Conservation (phyloP, 2,888 invertebrate species). For the Epicampocera succincta region DNA sequence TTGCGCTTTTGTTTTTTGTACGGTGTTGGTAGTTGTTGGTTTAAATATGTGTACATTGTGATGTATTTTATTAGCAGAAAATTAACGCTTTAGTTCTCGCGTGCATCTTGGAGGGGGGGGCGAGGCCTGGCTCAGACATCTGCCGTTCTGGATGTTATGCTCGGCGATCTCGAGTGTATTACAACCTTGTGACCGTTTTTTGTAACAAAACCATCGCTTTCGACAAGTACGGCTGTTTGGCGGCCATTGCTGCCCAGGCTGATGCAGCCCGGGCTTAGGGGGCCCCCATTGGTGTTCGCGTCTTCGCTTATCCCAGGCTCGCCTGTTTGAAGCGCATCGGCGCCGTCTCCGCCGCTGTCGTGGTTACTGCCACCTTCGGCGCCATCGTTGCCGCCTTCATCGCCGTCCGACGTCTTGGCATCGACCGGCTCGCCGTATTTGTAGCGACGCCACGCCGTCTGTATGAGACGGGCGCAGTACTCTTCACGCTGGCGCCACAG, state of each 20-base stretch:
- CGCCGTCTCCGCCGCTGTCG: conserved; percentile 36
- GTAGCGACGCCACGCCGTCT: conserved; percentile 93
- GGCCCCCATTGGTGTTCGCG: conserved; percentile 69
- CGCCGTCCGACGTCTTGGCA: conserved; percentile 81
- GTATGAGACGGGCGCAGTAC: conserved; percentile 97
- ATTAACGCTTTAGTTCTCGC: conserved; percentile 79
- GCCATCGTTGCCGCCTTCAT: conserved; percentile 77
- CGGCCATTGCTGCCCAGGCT: conserved; percentile 81
- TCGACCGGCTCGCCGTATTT: conserved; percentile 76
- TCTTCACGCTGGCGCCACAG: conserved; percentile 98
- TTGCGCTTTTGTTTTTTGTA: conserved; percentile 66
- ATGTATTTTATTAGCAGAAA: conserved; percentile 72
- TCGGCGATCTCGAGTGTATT: conserved; percentile 92
- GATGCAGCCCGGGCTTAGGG: conserved; percentile 74
- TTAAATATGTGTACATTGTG: conserved; percentile 67
- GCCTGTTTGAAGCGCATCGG: conserved; percentile 30
- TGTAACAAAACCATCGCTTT: conserved; percentile 90
- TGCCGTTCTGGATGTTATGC: conserved; percentile 90
- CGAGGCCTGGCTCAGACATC: conserved; percentile 92
- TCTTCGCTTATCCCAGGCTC: conserved; percentile 61
- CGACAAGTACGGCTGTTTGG: conserved; percentile 92
- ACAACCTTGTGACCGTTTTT: conserved; percentile 95
- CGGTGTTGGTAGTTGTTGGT: conserved; percentile 65
- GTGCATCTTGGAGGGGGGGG: conserved; percentile 86
- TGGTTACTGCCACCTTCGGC: conserved; percentile 83